A percentile compares a stretch with the other conserved stretches of the same genome.
These are phyloP conservation scores for Grapholita molesta DNA, from an alignment of 1,140 invertebrate genomes.

Conservation along the genomic window DNA sequence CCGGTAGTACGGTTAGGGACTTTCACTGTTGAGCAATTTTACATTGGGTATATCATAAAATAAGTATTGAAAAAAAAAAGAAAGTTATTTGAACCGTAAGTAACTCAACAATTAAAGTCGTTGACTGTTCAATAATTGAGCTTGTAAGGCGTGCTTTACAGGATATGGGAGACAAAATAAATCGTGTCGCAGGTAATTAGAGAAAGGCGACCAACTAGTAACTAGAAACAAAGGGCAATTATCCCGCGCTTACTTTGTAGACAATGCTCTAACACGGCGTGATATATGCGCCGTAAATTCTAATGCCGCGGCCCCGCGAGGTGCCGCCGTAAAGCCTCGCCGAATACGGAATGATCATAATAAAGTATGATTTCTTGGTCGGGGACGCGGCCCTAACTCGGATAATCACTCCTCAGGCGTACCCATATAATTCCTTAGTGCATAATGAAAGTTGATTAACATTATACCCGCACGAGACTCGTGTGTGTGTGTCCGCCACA, in stretches of 20 bases:
- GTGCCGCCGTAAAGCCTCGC: constrained; percentile 51
- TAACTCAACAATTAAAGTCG: no score
- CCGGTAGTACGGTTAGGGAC: no score
- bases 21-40: no score
- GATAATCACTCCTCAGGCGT: constrained; percentile 76
- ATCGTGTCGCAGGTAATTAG: not conserved
- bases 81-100: no score
- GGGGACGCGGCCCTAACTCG: constrained; percentile 67
- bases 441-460: constrained; percentile 78
- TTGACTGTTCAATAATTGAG: no score
- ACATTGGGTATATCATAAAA: no score
- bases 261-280: constrained; percentile 55
- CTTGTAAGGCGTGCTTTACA: not conserved
- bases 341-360: constrained; percentile 64
- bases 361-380: constrained; percentile 77
- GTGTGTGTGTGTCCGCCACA: constrained; percentile 75
- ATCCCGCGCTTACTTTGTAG: constrained; percentile 46
- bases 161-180: not conserved
- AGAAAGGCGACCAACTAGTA: constrained; percentile 23
- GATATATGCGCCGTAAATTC: constrained; percentile 71
- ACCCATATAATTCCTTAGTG: constrained; percentile 77
- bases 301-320: constrained; percentile 63
- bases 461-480: constrained; percentile 51
- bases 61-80: no score
- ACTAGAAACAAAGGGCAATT: constrained; percentile 55